phyloP scores from a whole-genome alignment of 2,113 vertebrate genomes.

The Lagopus leucura region DNA sequence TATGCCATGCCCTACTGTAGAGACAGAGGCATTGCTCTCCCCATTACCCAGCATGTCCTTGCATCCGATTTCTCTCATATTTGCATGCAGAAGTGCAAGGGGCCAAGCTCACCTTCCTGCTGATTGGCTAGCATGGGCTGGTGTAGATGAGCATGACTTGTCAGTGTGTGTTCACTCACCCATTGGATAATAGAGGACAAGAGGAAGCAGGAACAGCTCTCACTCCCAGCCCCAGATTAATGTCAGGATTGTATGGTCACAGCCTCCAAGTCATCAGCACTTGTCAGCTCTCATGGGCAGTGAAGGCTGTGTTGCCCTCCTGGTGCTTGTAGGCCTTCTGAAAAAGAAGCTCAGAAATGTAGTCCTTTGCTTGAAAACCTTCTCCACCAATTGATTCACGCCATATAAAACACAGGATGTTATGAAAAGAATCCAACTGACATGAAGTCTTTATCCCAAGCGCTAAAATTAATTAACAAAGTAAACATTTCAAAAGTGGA shows the following conservation, averaged over 20 bases:
- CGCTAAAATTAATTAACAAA: constrained; percentile 31
- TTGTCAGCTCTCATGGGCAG: neutral
- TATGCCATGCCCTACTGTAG: neutral
- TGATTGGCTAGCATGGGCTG: neutral
- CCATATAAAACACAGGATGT: neutral
- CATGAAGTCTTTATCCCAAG: constrained; percentile 3
- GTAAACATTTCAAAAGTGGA: neutral
- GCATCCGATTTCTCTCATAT: neutral
- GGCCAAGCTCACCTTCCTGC: neutral
- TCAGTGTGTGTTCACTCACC: neutral
- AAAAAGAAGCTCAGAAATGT: constrained; percentile 18
- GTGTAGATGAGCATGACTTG: neutral
- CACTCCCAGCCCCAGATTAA: neutral
- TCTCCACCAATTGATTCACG: neutral
- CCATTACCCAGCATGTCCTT: neutral
- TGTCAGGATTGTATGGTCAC: constrained; percentile 13
- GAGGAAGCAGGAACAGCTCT: neutral
- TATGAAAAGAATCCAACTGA: neutral
- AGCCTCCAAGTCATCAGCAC: constrained; percentile 17
- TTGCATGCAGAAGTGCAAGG: neutral
- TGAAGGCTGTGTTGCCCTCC: neutral
- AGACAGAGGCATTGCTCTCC: neutral
- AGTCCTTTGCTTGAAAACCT: neutral
- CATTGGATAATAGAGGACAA: neutral
- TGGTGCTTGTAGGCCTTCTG: neutral